These are phyloP conservation scores for Falco berigora DNA, from an alignment of 2,797 vertebrate species.

Conservation along the genomic window DNA sequence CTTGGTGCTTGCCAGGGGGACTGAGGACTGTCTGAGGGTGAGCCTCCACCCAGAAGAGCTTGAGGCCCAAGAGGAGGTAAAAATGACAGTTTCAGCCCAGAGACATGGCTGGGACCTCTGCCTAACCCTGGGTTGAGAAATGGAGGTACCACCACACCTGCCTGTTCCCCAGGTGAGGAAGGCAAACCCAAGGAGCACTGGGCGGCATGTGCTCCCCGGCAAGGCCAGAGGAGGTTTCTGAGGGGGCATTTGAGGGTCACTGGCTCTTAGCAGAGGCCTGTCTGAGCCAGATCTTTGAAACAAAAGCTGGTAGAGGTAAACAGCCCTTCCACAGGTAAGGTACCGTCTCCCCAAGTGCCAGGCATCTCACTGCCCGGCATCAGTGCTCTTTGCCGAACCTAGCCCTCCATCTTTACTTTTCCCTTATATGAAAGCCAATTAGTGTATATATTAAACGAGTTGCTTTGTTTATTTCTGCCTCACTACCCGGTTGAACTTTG, in stretches of 20 bases:
- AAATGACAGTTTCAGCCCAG: not conserved
- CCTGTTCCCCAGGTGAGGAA: not conserved
- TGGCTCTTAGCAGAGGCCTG: not conserved
- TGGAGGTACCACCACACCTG: accelerated
- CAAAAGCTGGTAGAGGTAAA: not conserved
- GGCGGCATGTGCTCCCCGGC: not conserved
- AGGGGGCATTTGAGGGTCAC: not conserved
- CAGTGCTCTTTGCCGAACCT: not conserved
- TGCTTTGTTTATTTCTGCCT: not conserved
- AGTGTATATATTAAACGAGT: not conserved
- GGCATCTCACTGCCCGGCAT: accelerated
- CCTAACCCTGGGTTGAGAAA: not conserved
- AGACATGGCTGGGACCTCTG: accelerated
- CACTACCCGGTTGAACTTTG: not conserved
- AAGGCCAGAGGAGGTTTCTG: not conserved
- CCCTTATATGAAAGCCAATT: not conserved
- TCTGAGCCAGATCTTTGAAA: not conserved
- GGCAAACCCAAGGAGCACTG: not conserved
- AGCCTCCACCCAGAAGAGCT: not conserved
- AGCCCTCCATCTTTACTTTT: not conserved
- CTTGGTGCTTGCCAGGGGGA: not conserved
- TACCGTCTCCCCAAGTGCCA: accelerated
- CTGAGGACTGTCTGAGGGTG: not conserved
- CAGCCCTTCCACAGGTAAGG: accelerated
- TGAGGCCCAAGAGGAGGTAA: not conserved